Percentiles rank a stretch among this genome's conserved stretches.
phyloP scores from a whole-genome alignment of 1,140 invertebrate species.

The Nasonia giraulti region DNA sequence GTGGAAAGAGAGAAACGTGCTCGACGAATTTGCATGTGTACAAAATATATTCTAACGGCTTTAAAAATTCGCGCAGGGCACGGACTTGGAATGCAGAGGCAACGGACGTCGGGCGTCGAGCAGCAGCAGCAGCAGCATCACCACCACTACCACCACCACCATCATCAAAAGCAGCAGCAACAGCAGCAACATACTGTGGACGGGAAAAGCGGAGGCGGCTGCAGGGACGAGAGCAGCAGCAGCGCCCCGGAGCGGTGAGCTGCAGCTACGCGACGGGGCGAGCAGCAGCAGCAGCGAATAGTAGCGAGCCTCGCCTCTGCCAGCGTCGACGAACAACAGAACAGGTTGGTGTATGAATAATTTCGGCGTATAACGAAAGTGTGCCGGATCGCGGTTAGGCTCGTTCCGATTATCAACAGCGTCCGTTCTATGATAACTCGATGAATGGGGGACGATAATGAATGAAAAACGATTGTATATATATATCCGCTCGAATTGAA shows the following conservation, averaged over 20 bases:
- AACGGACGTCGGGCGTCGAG: not conserved
- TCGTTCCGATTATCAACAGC: too few relatives aligned
- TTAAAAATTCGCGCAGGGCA: not conserved
- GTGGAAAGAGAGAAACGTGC: not conserved
- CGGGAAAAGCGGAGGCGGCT: not conserved
- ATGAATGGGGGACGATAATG: too few relatives aligned
- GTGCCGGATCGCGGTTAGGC: too few relatives aligned
- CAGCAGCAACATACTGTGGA: not conserved
- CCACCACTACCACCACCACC: not conserved
- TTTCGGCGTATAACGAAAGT: not conserved
- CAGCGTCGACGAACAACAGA: slow-evolving; percentile 72
- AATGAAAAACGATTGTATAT: too few relatives aligned
- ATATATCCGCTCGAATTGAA: too few relatives aligned
- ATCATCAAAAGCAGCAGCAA: not conserved
- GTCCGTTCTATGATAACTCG: too few relatives aligned
- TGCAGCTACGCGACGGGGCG: slow-evolving; percentile 68
- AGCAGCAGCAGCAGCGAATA: slow-evolving; percentile 66
- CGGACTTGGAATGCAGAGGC: slow-evolving; percentile 36
- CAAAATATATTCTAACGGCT: not conserved
- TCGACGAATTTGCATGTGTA: not conserved
- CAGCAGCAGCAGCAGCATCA: not conserved
- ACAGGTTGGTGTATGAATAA: slow-evolving; percentile 64
- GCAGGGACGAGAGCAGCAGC: slow-evolving; percentile 50
- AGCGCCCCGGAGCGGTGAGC: slow-evolving; percentile 59
- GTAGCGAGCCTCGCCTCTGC: slow-evolving; percentile 67